Conservation (phyloP, 1,140 invertebrate species). For the Trichomalopsis sarcophagae region DNA sequence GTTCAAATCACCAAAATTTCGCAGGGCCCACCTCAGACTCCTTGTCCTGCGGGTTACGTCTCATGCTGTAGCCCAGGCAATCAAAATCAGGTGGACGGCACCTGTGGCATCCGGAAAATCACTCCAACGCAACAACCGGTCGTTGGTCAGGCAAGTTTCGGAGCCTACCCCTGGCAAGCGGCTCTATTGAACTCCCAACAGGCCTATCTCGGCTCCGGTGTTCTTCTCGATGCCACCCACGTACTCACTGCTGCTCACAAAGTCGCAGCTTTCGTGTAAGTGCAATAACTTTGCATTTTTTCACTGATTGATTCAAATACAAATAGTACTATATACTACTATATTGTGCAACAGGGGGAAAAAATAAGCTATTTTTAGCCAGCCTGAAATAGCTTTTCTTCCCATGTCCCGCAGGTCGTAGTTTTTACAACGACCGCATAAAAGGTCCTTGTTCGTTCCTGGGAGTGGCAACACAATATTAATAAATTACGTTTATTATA, state of each 20-base stretch:
- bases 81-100: conserved; percentile 15
- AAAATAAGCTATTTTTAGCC: too few species aligned
- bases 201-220: conserved; percentile 81
- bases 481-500: too few species aligned
- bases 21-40: neutral
- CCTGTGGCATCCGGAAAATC: conserved; percentile 68
- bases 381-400: too few species aligned
- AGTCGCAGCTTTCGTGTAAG: conserved; percentile 78
- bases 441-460: too few species aligned
- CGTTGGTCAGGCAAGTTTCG: conserved; percentile 74
- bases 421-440: too few species aligned
- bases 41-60: conserved; percentile 14
- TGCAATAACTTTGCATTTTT: conserved; percentile 41
- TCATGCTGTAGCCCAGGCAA: neutral
- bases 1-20: neutral
- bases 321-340: too few species aligned
- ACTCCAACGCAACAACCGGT: conserved; percentile 61
- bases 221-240: conserved; percentile 78
- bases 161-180: conserved; percentile 77
- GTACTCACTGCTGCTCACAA: conserved; percentile 84
- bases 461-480: too few species aligned
- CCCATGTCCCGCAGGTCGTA: too few species aligned
- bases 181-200: conserved; percentile 73
- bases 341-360: too few species aligned
- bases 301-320: too few species aligned